These are phyloP conservation scores for Heliothis virescens DNA, from an alignment of 1,140 invertebrate species.

Conservation along the genomic window DNA sequence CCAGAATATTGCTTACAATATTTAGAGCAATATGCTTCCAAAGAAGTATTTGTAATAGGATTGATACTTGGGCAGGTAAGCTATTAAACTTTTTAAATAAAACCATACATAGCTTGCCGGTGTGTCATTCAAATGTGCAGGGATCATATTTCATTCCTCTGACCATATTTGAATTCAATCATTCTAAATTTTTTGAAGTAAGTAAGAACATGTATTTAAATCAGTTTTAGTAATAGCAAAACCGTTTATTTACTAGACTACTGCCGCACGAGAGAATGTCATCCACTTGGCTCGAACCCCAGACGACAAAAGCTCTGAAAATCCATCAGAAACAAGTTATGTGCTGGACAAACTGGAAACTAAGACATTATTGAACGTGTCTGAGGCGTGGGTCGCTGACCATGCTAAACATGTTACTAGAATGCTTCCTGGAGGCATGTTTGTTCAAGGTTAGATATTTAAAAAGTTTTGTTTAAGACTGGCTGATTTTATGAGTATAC, in stretches of 20 bases:
- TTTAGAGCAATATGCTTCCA: slow-evolving; percentile 82
- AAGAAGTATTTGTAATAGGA: slow-evolving; percentile 88
- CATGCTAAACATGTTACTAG: slow-evolving; percentile 91
- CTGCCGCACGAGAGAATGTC: slow-evolving; percentile 87
- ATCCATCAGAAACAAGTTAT: slow-evolving; percentile 68
- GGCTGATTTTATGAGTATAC: no score
- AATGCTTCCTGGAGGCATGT: slow-evolving; percentile 94
- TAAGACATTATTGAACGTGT: slow-evolving; percentile 81
- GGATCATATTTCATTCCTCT: slow-evolving; percentile 13
- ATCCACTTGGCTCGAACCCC: slow-evolving; percentile 91
- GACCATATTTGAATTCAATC: no score
- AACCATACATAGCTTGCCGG: background rate
- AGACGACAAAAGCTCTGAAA: slow-evolving; percentile 81
- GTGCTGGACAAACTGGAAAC: slow-evolving; percentile 65
- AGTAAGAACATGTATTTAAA: no score
- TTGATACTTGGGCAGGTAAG: slow-evolving; percentile 90
- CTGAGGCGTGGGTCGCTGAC: slow-evolving; percentile 89
- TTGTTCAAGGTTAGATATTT: slow-evolving; percentile 87
- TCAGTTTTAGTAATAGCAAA: no score
- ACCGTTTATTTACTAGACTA: slow-evolving; percentile 73
- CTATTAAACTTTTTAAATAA: background rate
- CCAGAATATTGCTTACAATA: slow-evolving; percentile 83
- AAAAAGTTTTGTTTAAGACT: no score
- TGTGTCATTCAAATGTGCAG: background rate
- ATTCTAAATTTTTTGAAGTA: no score